Evolutionary conservation across 1,140 invertebrate genomes (phyloP).

Genomic region (Coenobita brevimanus): DNA sequence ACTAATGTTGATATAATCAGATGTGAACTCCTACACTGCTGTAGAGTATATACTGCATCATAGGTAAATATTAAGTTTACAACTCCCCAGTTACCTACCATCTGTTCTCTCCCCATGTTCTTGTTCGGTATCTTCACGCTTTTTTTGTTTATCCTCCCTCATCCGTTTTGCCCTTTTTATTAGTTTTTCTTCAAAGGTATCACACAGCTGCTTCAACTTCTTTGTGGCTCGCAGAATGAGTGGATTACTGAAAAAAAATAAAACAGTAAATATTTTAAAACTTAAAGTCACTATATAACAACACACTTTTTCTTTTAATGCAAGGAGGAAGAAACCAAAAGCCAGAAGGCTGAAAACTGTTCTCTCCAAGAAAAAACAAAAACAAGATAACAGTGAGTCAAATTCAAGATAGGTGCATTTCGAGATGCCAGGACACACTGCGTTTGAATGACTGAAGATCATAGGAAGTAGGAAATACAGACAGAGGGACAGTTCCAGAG

Average conservation of each 20-base stretch:
- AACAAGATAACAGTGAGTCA: no score
- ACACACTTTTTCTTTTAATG: no score
- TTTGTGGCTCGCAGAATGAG: conserved; percentile 55
- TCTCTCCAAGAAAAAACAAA: no score
- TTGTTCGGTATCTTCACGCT: conserved; percentile 22
- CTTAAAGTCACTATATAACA: neutral
- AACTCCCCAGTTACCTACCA: neutral
- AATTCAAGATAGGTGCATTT: no score
- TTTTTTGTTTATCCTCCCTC: conserved; percentile 39
- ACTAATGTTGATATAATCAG: no score
- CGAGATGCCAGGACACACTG: no score
- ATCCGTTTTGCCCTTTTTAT: conserved; percentile 39
- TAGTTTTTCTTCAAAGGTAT: conserved; percentile 52
- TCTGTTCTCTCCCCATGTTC: neutral
- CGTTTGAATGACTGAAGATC: no score
- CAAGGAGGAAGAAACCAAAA: no score
- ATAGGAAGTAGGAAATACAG: no score
- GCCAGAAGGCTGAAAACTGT: no score
- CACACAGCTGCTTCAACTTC: conserved; percentile 45
- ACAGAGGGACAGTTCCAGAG: no score
- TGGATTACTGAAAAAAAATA: conserved; percentile 34
- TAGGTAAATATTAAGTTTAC: neutral
- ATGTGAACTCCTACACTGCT: no score
- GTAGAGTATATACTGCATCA: neutral
- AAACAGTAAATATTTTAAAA: neutral